Evolutionary conservation across 2,888 invertebrate genomes (phyloP).

Genomic region (Colostygia pectinataria): DNA sequence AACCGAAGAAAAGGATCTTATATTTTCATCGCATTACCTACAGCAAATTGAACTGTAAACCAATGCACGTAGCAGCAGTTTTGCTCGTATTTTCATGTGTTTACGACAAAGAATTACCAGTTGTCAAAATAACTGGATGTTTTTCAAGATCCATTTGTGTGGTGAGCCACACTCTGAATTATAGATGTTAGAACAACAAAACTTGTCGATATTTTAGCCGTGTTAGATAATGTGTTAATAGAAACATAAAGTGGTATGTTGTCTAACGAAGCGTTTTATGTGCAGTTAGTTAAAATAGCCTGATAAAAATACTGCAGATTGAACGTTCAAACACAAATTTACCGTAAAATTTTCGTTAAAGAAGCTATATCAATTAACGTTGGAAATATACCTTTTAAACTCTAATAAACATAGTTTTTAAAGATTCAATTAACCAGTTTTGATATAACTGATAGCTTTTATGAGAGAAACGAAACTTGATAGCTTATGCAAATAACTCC

Average conservation of each 20-base stretch:
- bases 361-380: slow-evolving; percentile 13
- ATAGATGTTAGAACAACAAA: slow-evolving; percentile 73
- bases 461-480: slow-evolving; percentile 29
- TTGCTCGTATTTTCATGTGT: slow-evolving; percentile 39
- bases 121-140: slow-evolving; percentile 79
- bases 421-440: slow-evolving; percentile 27
- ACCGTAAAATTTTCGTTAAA: slow-evolving; percentile 14
- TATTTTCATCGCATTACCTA: slow-evolving; percentile 43
- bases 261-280: slow-evolving; percentile 39
- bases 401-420: slow-evolving; percentile 23
- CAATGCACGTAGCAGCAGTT: slow-evolving; percentile 36
- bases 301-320: slow-evolving; percentile 1
- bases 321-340: slow-evolving; percentile 15
- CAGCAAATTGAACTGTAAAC: slow-evolving; percentile 47
- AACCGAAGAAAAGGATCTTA: slow-evolving; percentile 61
- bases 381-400: slow-evolving; percentile 10
- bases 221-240: slow-evolving; percentile 67
- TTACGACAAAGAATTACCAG: slow-evolving; percentile 56
- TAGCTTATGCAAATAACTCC: slow-evolving; percentile 18
- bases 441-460: slow-evolving; percentile 30
- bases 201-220: slow-evolving; percentile 68
- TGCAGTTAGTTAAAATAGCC: slow-evolving; percentile 25
- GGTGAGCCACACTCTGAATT: slow-evolving; percentile 67
- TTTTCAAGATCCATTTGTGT: slow-evolving; percentile 78
- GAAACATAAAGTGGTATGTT: slow-evolving; percentile 45